These are phyloP conservation scores for Anthoscopus minutus DNA, from an alignment of 2,113 vertebrate genomes.

Conservation along the genomic window DNA sequence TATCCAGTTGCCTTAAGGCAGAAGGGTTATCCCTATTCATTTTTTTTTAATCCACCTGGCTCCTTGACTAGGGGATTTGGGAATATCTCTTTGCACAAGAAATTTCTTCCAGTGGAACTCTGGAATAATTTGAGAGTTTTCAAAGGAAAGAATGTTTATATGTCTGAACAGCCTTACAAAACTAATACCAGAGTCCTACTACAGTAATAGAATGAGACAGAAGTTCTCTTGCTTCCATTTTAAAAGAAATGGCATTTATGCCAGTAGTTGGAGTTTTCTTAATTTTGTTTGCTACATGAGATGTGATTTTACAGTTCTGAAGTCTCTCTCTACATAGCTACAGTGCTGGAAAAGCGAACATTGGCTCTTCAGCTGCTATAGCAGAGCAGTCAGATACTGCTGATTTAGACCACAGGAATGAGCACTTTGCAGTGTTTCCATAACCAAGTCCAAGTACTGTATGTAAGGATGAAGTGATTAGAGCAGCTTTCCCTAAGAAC, in stretches of 20 bases:
- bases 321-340: neutral
- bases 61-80: neutral
- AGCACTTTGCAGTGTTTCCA: neutral
- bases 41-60: neutral
- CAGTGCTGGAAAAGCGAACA: neutral
- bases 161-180: neutral
- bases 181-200: neutral
- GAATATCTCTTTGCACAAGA: neutral
- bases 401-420: neutral
- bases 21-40: neutral
- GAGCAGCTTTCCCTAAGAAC: neutral
- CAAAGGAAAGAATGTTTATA: neutral
- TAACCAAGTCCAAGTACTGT: neutral
- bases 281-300: neutral
- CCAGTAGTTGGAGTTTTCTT: fast-evolving
- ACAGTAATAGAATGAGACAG: neutral
- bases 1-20: neutral
- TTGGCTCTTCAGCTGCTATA: neutral
- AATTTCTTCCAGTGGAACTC: neutral
- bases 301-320: neutral
- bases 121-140: neutral
- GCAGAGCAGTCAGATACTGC: neutral
- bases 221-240: neutral
- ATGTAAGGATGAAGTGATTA: neutral
- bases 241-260: neutral